Evolutionary conservation across 1,140 invertebrate species (phyloP), one percentile per base, ranked within the genome.

Genomic region (Bombyx mori): DNA sequence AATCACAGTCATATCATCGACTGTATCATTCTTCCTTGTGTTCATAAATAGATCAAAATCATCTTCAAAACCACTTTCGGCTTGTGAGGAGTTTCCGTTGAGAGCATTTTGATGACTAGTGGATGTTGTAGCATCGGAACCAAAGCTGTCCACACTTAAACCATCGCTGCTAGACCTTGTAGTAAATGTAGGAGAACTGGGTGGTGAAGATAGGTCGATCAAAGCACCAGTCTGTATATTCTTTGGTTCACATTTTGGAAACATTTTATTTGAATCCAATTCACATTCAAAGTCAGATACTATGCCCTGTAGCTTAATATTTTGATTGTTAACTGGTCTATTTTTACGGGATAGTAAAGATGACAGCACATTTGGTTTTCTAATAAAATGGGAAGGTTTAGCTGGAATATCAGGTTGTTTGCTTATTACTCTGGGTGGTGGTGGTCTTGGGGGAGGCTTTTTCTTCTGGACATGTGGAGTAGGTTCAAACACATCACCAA

Each of bases 1-100:
- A 44, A 82, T 62, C 35, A 63, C 58, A 51, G 69, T 64, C 57
- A 85, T 83, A 67, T 82, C 85, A 66, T 90, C 89, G 1, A 89
- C 71, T 10, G 85, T 82, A 49, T 90, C 89, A 65, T 72, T 77
- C 4, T 88, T 89, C 54, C 82, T 88, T 10, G 83, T 79, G 55
- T 82, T 73, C 6, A 89, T 76, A 45, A 90, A 90, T 18, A 92
- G 89, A 68, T 93, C 92, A 76, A 93, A 94, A 72, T 94, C 93
- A 82, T 94, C 93, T 75, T 94, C 93, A 68, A 94, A 94, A 35
- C 91, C 92, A 85, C 92, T 93, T 76, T 93, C 92, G 52, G 91
- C 90, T 70, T 92, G 91, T n/a, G 92, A 93, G 7, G 91, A 90
- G 69, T 91, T 92, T n/a, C 91, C 91, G 63, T 68, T 90, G 75